phyloP scores from a whole-genome alignment of 2,797 vertebrate genomes.

The Acanthurus lineatus region DNA sequence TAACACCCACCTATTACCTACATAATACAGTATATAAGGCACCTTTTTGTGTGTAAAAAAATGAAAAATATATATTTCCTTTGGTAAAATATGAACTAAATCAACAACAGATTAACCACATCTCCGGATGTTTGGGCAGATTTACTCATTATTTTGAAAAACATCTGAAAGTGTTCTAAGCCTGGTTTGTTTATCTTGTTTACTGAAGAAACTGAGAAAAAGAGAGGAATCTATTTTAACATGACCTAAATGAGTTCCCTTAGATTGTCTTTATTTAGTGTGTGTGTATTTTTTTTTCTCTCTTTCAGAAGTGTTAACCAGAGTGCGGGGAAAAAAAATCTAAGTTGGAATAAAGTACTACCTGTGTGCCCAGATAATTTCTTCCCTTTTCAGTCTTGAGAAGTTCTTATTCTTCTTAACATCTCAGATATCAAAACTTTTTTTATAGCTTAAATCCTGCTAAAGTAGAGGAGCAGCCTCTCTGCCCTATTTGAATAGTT shows the following conservation, averaged over 20 bases:
- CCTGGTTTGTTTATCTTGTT: slow-evolving; percentile 22
- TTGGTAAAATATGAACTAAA: too few relatives aligned
- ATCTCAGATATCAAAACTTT: slow-evolving; percentile 8
- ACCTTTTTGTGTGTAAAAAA: too few relatives aligned
- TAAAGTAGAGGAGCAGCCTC: background rate
- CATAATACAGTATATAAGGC: too few relatives aligned
- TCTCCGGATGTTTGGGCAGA: background rate
- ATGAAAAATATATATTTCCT: too few relatives aligned
- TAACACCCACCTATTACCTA: too few relatives aligned
- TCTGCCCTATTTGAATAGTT: slow-evolving; percentile 6
- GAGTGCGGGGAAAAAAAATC: background rate
- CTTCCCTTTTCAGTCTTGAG: slow-evolving; percentile 14
- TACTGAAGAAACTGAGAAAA: background rate
- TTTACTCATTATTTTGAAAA: background rate
- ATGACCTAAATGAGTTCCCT: slow-evolving; percentile 19
- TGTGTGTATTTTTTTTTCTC: background rate
- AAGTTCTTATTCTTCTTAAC: background rate
- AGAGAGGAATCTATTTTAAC: slow-evolving; percentile 16
- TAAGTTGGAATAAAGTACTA: slow-evolving; percentile 4
- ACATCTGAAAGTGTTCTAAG: slow-evolving; percentile 11
- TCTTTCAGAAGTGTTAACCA: slow-evolving; percentile 1
- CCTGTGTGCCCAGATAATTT: slow-evolving; percentile 11
- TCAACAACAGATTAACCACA: background rate
- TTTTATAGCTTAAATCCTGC: background rate
- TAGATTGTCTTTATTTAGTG: background rate